phyloP scores from a whole-genome alignment of 2,888 invertebrate species.

The Pammene fasciana region DNA sequence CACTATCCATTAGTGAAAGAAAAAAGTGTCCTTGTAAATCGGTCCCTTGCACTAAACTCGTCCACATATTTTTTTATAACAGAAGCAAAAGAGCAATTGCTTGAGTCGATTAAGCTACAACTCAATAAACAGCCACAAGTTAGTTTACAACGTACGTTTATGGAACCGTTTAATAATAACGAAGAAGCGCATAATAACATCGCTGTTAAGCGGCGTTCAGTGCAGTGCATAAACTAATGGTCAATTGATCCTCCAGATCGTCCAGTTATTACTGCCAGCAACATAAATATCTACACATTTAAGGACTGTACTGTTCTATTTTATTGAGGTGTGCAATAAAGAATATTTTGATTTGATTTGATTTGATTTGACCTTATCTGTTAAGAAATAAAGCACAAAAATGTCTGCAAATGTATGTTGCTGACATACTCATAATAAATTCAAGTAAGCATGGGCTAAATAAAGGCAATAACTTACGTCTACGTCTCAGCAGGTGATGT shows the following conservation, averaged over 20 bases:
- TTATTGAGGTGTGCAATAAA: too few species aligned
- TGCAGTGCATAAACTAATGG: constrained; percentile 7
- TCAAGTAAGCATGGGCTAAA: constrained; percentile 48
- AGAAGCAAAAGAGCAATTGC: background rate
- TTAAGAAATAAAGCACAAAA: background rate
- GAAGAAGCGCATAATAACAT: constrained; percentile 23
- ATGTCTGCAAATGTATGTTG: background rate
- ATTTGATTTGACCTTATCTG: too few species aligned
- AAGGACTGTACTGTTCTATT: too few species aligned
- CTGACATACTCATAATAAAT: constrained; percentile 35
- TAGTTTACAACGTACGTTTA: constrained; percentile 5
- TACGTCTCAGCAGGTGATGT: constrained; percentile 62
- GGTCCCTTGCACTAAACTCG: too few species aligned
- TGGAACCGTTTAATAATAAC: constrained; percentile 11
- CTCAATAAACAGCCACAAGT: constrained; percentile 6
- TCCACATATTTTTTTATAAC: background rate
- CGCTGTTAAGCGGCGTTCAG: constrained; percentile 11
- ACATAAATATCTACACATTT: constrained; percentile 4
- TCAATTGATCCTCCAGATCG: constrained; percentile 13
- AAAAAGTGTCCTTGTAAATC: too few species aligned
- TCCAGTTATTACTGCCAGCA: constrained; percentile 10
- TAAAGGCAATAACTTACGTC: constrained; percentile 59
- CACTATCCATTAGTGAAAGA: too few species aligned
- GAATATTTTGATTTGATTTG: too few species aligned
- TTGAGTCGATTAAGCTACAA: constrained; percentile 8